phyloP scores from a whole-genome alignment of 2,797 vertebrate genomes.

The Clarias platycephalus region DNA sequence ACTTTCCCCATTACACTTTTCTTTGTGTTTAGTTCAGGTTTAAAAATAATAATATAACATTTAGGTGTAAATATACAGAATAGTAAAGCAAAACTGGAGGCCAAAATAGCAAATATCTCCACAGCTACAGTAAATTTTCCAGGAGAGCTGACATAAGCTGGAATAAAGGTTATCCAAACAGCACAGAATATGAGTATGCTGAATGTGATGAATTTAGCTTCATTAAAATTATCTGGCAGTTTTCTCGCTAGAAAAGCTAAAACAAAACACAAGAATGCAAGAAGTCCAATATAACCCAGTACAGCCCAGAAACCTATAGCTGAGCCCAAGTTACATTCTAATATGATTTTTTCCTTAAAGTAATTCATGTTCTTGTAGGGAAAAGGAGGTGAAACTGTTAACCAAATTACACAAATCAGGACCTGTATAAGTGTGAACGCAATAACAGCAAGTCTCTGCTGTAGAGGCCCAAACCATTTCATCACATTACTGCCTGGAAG shows the following conservation, averaged over 20 bases:
- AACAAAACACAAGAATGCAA: slow-evolving; percentile 57
- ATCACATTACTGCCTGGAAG: slow-evolving; percentile 67
- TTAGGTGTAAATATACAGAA: slow-evolving; percentile 61
- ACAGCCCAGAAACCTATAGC: slow-evolving; percentile 59
- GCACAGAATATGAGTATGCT: too few species aligned
- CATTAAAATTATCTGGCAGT: too few species aligned
- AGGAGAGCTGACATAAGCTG: slow-evolving; percentile 44
- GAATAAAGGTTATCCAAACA: too few species aligned
- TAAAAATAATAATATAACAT: slow-evolving; percentile 60
- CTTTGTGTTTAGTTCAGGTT: slow-evolving; percentile 61
- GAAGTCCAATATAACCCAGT: slow-evolving; percentile 57
- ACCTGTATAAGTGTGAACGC: slow-evolving; percentile 64
- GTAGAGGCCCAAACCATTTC: slow-evolving; percentile 74
- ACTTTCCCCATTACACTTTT: slow-evolving; percentile 58
- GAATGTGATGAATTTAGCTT: too few species aligned
- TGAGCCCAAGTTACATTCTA: slow-evolving; percentile 62
- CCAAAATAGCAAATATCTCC: slow-evolving; percentile 60
- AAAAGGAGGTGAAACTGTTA: slow-evolving; percentile 60
- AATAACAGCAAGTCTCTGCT: slow-evolving; percentile 71
- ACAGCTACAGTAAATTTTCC: slow-evolving; percentile 60
- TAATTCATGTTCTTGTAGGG: slow-evolving; percentile 54
- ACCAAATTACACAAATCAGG: slow-evolving; percentile 60
- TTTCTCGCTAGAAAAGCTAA: slow-evolving; percentile 26
- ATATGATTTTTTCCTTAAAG: slow-evolving; percentile 59
- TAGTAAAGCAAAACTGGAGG: slow-evolving; percentile 60